Conservation (phyloP, 2,113 vertebrate species). For the Actinemys pallida region DNA sequence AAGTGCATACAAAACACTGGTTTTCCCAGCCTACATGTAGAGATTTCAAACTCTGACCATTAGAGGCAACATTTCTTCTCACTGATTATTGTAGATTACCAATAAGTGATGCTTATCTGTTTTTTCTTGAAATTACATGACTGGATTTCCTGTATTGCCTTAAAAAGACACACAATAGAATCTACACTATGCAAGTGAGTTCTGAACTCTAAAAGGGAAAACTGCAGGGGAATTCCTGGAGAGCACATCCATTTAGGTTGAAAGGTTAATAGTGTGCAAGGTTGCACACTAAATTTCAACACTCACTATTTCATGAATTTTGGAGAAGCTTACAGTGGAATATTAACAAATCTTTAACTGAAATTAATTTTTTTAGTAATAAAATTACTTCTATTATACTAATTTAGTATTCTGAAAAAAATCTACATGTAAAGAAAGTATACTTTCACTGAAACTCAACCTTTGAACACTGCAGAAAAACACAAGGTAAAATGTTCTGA, state of each 20-base stretch:
- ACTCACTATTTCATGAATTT: neutral
- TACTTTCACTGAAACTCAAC: neutral
- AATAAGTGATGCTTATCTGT: slow-evolving; percentile 81
- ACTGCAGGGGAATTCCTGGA: slow-evolving; percentile 72
- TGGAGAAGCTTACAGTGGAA: neutral
- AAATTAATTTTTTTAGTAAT: neutral
- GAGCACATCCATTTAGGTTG: slow-evolving; percentile 57
- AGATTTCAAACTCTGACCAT: slow-evolving; percentile 57
- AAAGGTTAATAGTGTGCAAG: slow-evolving; percentile 24
- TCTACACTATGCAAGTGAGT: slow-evolving; percentile 23
- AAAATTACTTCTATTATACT: neutral
- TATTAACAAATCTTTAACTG: neutral
- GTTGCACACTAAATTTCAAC: neutral
- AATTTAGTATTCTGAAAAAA: neutral
- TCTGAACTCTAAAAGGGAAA: slow-evolving; percentile 66
- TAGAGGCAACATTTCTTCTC: slow-evolving; percentile 54
- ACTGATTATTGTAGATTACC: slow-evolving; percentile 77
- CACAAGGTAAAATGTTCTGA: neutral
- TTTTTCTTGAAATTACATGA: slow-evolving; percentile 80
- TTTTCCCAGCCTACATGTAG: slow-evolving; percentile 21
- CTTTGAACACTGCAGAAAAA: neutral
- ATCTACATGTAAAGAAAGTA: neutral
- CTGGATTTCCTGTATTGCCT: slow-evolving; percentile 80
- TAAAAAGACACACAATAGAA: slow-evolving; percentile 76
- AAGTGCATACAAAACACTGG: neutral